Evolutionary conservation across 2,113 vertebrate genomes (phyloP), one percentile per base, ranked within the genome.

Genomic region (Stictonetta naevosa): DNA sequence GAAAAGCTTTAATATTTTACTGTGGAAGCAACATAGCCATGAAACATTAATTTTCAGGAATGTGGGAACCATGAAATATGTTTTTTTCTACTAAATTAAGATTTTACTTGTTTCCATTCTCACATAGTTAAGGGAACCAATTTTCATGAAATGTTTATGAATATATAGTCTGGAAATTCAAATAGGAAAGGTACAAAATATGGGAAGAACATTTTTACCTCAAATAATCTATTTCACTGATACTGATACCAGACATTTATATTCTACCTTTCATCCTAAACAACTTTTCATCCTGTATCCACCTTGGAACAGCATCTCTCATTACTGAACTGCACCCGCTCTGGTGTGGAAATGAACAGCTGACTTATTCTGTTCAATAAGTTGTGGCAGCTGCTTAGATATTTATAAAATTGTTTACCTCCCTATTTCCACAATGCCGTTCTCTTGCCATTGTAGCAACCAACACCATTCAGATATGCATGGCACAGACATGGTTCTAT

Each of bases 31-130:
- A 92, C 36, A 40, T 17, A 92, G 67, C 74, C 83, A 92, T 76
- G 94, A 93, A 95, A 93, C 78, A 89, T 95, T 95, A 91, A 94
- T 91, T 96, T 92, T 75, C 74, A 92, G 91, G 84, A 95, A 95
- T 91, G 87, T 44, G 50, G 58, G 60, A 91, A 94, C 44, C 77
- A 94, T 76, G 78, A 92, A 91, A 87, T 90, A 89, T 3, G 18
- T 8, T 13, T 0, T 62, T 95, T 95, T 87, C 75, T 95, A 91
- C 67, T 87, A 95, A 89, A 91, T 93, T 87, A 90, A 92, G 77
- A 80, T 84, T 89, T 91, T 64, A 75, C 46, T 97, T 92, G 58
- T 60, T 64, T 92, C 62, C 84, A n/a, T 90, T 95, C 28, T 76
- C 73, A 76, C 21, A 90, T 21, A 76, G 82, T 66, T 91, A 85